These are phyloP conservation scores for Caenorhabditis briggsae DNA, from an alignment of 1,140 invertebrate species.

Conservation along the genomic window DNA sequence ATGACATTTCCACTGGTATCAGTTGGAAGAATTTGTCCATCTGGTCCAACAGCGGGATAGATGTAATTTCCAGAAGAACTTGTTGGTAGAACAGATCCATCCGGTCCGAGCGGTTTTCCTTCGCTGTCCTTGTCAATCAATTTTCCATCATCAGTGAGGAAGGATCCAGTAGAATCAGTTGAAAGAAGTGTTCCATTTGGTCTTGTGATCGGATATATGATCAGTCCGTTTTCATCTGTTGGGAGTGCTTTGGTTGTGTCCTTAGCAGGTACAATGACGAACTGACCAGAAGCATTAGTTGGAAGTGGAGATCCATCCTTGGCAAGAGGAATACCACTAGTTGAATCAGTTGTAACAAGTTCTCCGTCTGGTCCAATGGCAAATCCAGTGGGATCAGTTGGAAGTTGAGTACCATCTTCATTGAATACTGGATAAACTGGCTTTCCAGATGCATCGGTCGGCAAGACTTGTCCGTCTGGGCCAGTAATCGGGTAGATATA, in stretches of 20 bases:
- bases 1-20: constrained; percentile 45
- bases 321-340: constrained; percentile 9
- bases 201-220: constrained; percentile 41
- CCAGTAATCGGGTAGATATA: constrained; percentile 56
- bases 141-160: constrained; percentile 26
- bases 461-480: constrained; percentile 53
- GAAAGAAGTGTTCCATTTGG: constrained; percentile 55
- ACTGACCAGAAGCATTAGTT: constrained; percentile 61
- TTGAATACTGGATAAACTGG: constrained; percentile 2
- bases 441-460: constrained; percentile 53
- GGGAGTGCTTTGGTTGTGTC: neutral
- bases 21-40: constrained; percentile 55
- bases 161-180: constrained; percentile 56
- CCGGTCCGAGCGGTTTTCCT: constrained; percentile 55
- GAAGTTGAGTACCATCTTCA: constrained; percentile 35
- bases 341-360: constrained; percentile 27
- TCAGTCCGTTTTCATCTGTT: constrained; percentile 36
- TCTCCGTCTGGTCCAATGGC: constrained; percentile 55
- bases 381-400: constrained; percentile 47
- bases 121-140: constrained; percentile 11
- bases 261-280: neutral
- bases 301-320: constrained; percentile 54
- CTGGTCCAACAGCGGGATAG: constrained; percentile 58
- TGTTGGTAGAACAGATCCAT: constrained; percentile 60
- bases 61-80: constrained; percentile 50